phyloP scores from a whole-genome alignment of 2,113 vertebrate species.

The Bagarius yarrelli region DNA sequence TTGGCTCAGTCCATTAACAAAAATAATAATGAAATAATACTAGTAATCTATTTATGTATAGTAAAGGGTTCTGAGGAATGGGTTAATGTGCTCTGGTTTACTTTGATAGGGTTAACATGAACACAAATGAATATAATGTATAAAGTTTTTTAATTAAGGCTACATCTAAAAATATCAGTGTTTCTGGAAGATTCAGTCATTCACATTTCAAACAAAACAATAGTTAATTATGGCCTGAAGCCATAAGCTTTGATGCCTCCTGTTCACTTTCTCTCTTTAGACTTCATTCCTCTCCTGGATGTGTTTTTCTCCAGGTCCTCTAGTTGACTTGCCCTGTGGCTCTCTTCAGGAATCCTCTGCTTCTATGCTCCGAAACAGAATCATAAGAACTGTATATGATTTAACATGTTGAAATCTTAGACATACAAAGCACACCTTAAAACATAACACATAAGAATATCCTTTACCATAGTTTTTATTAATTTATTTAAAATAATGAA shows the following conservation, averaged over 20 bases:
- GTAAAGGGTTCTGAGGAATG: not conserved
- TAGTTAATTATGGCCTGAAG: conserved; percentile 75
- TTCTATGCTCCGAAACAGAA: conserved; percentile 45
- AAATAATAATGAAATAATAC: not conserved
- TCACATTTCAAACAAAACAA: conserved; percentile 65
- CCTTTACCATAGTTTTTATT: not conserved
- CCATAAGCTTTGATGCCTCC: conserved; percentile 71
- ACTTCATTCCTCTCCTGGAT: conserved; percentile 57
- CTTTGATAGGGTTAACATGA: not conserved
- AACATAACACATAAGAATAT: not conserved
- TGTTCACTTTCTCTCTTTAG: conserved; percentile 57
- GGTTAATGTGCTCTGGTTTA: not conserved
- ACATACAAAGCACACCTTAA: not conserved
- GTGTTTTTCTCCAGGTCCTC: conserved; percentile 66
- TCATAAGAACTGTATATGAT: conserved; percentile 18
- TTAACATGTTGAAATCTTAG: not conserved
- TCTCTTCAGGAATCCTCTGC: conserved; percentile 59
- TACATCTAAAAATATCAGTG: conserved; percentile 64
- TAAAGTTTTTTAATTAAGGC: conserved; percentile 52
- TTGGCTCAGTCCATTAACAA: too few relatives aligned
- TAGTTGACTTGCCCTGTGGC: conserved; percentile 66
- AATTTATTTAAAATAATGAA: not conserved
- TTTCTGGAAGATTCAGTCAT: conserved; percentile 63
- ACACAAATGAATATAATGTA: not conserved
- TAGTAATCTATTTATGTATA: not conserved